phyloP scores from a whole-genome alignment of 1,140 invertebrate genomes.

The Amyelois transitella region DNA sequence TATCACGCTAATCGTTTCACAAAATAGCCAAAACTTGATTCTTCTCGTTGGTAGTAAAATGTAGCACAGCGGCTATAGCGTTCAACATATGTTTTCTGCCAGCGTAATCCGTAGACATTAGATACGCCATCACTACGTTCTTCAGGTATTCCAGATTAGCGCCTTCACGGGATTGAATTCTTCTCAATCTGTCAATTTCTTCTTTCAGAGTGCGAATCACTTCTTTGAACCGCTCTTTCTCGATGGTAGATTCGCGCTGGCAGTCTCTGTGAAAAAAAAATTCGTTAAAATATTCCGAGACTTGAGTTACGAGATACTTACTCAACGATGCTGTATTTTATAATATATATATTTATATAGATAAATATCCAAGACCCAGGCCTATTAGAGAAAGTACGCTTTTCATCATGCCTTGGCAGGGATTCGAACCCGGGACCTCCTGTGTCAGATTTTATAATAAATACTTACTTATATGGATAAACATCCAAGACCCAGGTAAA shows the following conservation, averaged over 20 bases:
- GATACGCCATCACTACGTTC: conserved; percentile 90
- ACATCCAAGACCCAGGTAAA: no score
- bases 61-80: conserved; percentile 89
- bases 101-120: conserved; percentile 81
- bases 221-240: conserved; percentile 71
- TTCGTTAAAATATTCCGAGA: conserved; percentile 1
- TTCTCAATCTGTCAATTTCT: conserved; percentile 81
- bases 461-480: no score
- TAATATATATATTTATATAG: no score
- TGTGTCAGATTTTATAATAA: no score
- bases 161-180: conserved; percentile 86
- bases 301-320: not conserved
- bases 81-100: conserved; percentile 89
- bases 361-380: no score
- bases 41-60: conserved; percentile 83
- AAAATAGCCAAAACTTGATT: conserved; percentile 20
- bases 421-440: no score
- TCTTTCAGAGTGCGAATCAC: conserved; percentile 72
- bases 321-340: no score
- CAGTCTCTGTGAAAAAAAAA: conserved; percentile 47
- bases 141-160: conserved; percentile 93
- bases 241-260: conserved; percentile 66
- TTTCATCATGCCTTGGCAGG: no score
- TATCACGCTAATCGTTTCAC: not conserved
- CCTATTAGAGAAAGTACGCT: no score